These are phyloP conservation scores for Scaptomyza tumidula DNA, from an alignment of 2,888 invertebrate genomes.

Conservation along the genomic window DNA sequence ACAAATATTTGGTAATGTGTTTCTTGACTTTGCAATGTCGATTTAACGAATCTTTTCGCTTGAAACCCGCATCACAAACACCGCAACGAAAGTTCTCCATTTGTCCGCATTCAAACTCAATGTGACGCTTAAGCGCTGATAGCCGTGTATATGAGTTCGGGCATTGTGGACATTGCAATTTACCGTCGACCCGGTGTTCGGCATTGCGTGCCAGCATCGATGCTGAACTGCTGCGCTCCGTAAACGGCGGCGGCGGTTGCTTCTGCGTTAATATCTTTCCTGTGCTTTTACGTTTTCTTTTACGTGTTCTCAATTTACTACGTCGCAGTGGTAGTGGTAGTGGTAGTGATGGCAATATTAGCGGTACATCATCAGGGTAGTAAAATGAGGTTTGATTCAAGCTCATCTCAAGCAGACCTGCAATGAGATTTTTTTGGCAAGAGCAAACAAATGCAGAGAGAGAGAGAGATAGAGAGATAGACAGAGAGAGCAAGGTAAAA, in stretches of 20 bases:
- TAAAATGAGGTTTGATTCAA: conserved; percentile 62
- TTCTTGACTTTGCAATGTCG: conserved; percentile 74
- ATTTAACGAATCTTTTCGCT: conserved; percentile 69
- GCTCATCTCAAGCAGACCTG: conserved; percentile 74
- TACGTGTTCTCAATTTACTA: conserved; percentile 61
- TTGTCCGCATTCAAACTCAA: conserved; percentile 73
- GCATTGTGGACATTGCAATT: conserved; percentile 70
- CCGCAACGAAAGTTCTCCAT: conserved; percentile 67
- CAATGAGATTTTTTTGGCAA: conserved; percentile 58
- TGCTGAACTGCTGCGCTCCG: conserved; percentile 63
- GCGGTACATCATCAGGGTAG: conserved; percentile 45
- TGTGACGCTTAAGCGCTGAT: conserved; percentile 72
- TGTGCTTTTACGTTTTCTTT: conserved; percentile 36
- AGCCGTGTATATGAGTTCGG: conserved; percentile 66
- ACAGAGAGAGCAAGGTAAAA: conserved; percentile 53
- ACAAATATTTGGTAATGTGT: conserved; percentile 71
- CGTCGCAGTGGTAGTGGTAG: conserved; percentile 52
- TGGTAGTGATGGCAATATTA: conserved; percentile 18
- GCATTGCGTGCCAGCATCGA: conserved; percentile 66
- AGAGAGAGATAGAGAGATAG: no score
- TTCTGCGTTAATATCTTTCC: conserved; percentile 18
- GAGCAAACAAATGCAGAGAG: conserved; percentile 41
- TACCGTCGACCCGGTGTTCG: conserved; percentile 65
- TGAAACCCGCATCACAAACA: conserved; percentile 72
- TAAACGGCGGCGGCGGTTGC: conserved; percentile 21